A percentile compares a stretch with the other conserved stretches of the same genome.
phyloP scores from a whole-genome alignment of 2,113 vertebrate species.

The Oryzias celebensis region DNA sequence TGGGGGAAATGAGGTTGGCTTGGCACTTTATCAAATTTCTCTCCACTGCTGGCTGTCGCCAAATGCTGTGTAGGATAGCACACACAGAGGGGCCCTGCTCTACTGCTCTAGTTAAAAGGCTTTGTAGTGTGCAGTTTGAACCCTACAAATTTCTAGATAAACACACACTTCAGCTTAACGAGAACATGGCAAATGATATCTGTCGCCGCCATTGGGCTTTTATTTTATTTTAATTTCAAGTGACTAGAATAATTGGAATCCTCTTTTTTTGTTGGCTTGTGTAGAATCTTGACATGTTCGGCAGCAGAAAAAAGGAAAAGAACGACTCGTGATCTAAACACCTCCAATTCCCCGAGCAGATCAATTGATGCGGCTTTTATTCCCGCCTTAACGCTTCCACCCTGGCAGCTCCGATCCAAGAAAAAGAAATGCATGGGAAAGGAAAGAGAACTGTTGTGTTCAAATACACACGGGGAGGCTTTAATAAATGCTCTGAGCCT shows the following conservation, averaged over 20 bases:
- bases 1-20: slow-evolving; percentile 68
- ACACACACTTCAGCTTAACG: background rate
- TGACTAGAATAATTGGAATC: no score
- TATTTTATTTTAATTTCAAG: no score
- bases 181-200: no score
- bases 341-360: slow-evolving; percentile 36
- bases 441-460: slow-evolving; percentile 19
- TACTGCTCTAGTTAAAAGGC: slow-evolving; percentile 65
- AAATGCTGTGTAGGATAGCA: slow-evolving; percentile 60
- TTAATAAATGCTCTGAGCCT: slow-evolving; percentile 13
- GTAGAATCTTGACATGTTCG: no score
- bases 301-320: no score
- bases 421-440: background rate
- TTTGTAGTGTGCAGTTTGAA: slow-evolving; percentile 26
- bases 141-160: slow-evolving; percentile 16
- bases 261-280: no score
- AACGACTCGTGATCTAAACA: background rate
- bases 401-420: slow-evolving; percentile 28
- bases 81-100: slow-evolving; percentile 52
- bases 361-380: slow-evolving; percentile 47
- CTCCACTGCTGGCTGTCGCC: slow-evolving; percentile 45
- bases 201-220: no score
- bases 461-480: slow-evolving; percentile 14
- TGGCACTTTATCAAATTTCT: slow-evolving; percentile 69
- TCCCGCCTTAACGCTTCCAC: slow-evolving; percentile 31